Evolutionary conservation across 2,888 invertebrate genomes (phyloP).

Genomic region (Endotricha flammealis): DNA sequence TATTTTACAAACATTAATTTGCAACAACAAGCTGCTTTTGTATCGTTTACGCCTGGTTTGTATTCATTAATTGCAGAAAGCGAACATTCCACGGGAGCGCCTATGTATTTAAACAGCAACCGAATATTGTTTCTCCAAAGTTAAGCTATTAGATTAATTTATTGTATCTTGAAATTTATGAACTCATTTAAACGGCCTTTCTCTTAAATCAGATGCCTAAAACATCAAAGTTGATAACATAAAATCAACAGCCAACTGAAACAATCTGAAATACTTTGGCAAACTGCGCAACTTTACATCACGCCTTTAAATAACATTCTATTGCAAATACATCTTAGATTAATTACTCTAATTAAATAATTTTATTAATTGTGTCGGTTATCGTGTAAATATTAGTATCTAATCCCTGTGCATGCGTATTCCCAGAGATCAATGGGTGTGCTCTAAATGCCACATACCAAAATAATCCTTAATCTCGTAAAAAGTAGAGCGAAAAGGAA

Average conservation of each 20-base stretch:
- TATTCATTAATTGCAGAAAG: too few relatives aligned
- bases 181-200: neutral
- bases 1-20: too few relatives aligned
- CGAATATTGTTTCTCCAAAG: neutral
- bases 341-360: neutral
- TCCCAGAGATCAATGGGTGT: too few relatives aligned
- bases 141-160: neutral
- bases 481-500: constrained; percentile 14
- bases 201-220: neutral
- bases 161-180: neutral
- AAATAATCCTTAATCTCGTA: neutral
- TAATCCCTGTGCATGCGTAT: too few relatives aligned
- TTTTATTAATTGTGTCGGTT: neutral
- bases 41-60: too few relatives aligned
- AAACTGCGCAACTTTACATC: too few relatives aligned
- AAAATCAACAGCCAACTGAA: neutral
- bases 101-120: too few relatives aligned
- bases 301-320: neutral
- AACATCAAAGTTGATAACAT: constrained; percentile 1
- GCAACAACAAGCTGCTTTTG: too few relatives aligned
- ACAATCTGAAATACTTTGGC: too few relatives aligned
- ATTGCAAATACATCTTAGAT: neutral
- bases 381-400: too few relatives aligned
- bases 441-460: too few relatives aligned
- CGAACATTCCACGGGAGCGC: too few relatives aligned